Base-by-base conservation (phyloP, 2,888 invertebrate species). In the Osmoderma eremita region DNA sequence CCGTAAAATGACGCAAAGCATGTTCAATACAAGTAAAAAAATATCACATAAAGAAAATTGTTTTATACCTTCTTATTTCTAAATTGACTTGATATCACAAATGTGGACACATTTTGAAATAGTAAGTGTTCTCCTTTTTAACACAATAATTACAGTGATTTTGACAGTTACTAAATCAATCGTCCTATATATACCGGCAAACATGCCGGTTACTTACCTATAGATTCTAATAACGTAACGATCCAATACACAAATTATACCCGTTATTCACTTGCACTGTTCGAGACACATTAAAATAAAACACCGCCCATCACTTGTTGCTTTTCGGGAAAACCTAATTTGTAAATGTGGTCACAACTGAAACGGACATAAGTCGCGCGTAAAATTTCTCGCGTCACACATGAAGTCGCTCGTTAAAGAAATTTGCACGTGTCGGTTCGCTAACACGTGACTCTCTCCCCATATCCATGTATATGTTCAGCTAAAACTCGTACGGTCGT, bases 341-440 rank as follows among this genome's bases (percentile, higher is more conserved):
- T 61, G 45, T 45, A 58, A 58, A 42, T 45, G 24, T 45, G 15
- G 30, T n/a, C 18, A 17, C 45, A 15, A 15, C 15, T 22, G 42
- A 41, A 20, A 12, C 15, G 45, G 13, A 13, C 48, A 45, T 30
- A 61, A 61, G 20, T 38, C 38, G 18, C 38, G 17, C n/a, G 51
- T 53, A 53, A 53, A 53, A 53, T 51, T 51, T 41, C 42, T 53
- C 41, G 13, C 41, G 39, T 45, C 30, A 48, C 48, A 17, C 45
- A 61, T 45, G 45, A 12, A 15, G 38, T 12, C 48, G n/a, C 38
- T 22, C 49, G 38, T 39, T 38, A 69, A 36, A 50, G 58, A 67
- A 69, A 61, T 68, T 69, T 67, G 69, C 70, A 70, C 70, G 70
- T 70, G 70, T 67, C 67, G 67, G 63, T 56, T 20, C 22, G 50